These are phyloP conservation scores for Bombus superbus DNA, from an alignment of 1,140 invertebrate species.

Conservation along the genomic window DNA sequence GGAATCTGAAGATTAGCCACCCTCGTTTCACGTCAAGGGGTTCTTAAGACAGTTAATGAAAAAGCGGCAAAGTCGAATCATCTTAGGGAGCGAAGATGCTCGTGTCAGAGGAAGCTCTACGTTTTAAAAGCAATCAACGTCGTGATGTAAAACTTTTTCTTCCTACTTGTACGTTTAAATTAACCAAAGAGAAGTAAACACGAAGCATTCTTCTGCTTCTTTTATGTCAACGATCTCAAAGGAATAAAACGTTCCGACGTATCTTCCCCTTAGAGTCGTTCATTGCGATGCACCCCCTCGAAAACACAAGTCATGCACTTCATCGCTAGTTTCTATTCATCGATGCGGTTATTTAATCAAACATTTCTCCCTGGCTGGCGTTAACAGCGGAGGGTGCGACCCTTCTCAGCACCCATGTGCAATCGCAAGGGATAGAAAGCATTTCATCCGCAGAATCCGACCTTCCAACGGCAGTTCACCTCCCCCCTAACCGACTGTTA, in stretches of 20 bases:
- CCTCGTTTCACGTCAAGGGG: conserved; percentile 32
- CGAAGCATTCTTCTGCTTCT: not conserved
- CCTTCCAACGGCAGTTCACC: conserved; percentile 44
- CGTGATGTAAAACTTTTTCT: conserved; percentile 55
- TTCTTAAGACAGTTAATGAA: conserved; percentile 62
- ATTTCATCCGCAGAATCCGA: conserved; percentile 77
- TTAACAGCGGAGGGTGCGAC: conserved; percentile 70
- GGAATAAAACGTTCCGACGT: not conserved
- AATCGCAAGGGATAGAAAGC: conserved; percentile 63
- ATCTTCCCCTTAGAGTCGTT: conserved; percentile 45
- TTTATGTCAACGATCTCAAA: not conserved
- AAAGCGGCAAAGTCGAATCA: conserved; percentile 65
- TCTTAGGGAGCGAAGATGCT: conserved; percentile 21
- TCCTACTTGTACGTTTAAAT: conserved; percentile 13
- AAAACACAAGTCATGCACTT: conserved; percentile 80
- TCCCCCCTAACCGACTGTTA: conserved; percentile 21
- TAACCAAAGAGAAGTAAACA: not conserved
- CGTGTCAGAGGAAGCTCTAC: not conserved
- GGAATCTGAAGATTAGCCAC: conserved; percentile 49
- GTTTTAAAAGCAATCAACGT: conserved; percentile 45
- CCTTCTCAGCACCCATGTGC: conserved; percentile 62
- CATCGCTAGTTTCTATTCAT: conserved; percentile 82
- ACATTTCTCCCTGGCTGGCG: conserved; percentile 73
- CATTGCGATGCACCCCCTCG: conserved; percentile 77
- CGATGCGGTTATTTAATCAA: conserved; percentile 83